A percentile compares a stretch with the other conserved stretches of the same genome.
Evolutionary conservation across 2,888 invertebrate genomes (phyloP).

Genomic region (Erpobdella octoculata): DNA sequence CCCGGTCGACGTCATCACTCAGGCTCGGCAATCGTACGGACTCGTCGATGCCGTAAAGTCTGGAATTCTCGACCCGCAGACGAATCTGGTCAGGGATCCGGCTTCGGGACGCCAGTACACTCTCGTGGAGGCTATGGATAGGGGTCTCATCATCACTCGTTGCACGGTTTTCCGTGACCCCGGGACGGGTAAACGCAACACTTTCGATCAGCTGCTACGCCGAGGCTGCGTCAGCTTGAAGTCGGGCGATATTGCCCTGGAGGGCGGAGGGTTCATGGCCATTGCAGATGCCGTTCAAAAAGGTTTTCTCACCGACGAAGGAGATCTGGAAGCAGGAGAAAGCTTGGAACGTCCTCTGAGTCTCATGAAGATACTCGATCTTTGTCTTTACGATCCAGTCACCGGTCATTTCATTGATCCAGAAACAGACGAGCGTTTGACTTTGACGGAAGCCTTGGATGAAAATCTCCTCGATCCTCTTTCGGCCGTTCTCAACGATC

Average conservation of each 20-base stretch:
- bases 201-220: slow-evolving; percentile 72
- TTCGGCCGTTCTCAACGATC: slow-evolving; percentile 39
- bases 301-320: slow-evolving; percentile 31
- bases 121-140: slow-evolving; percentile 60
- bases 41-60: slow-evolving; percentile 62
- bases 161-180: slow-evolving; percentile 35
- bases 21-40: slow-evolving; percentile 18
- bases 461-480: slow-evolving; percentile 36
- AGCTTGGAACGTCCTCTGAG: slow-evolving; percentile 33
- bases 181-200: slow-evolving; percentile 54
- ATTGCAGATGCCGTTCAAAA: slow-evolving; percentile 34
- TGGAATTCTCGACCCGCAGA: slow-evolving; percentile 61
- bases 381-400: slow-evolving; percentile 73
- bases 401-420: slow-evolving; percentile 66
- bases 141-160: slow-evolving; percentile 34
- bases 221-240: slow-evolving; percentile 72
- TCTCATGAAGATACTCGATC: slow-evolving; percentile 57
- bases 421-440: slow-evolving; percentile 69
- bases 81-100: slow-evolving; percentile 55
- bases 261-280: slow-evolving; percentile 53
- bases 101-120: slow-evolving; percentile 30
- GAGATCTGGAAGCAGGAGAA: not conserved
- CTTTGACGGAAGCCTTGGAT: slow-evolving; percentile 47
- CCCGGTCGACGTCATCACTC: slow-evolving; percentile 14
- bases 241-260: slow-evolving; percentile 58